Evolutionary conservation across 1,140 invertebrate species (phyloP).

Genomic region (Pachyrhynchus sulphureomaculatus): DNA sequence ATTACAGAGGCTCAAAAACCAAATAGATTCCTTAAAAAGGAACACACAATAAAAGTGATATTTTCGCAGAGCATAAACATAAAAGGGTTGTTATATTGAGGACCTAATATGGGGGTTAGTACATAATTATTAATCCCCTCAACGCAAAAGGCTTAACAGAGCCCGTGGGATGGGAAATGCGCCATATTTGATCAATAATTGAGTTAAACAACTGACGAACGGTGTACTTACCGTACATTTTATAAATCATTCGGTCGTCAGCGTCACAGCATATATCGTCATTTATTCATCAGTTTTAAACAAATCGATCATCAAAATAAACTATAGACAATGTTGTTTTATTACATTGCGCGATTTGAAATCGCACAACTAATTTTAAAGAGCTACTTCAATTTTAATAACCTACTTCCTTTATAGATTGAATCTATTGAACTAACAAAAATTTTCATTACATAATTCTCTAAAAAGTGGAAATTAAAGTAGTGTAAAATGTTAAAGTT

Average conservation of each 20-base stretch:
- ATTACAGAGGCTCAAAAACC: slow-evolving; percentile 34
- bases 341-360: no score
- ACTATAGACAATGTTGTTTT: no score
- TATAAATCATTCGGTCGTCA: slow-evolving; percentile 26
- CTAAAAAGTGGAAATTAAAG: no score
- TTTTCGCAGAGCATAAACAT: slow-evolving; percentile 48
- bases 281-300: no score
- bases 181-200: slow-evolving; percentile 55
- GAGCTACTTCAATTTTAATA: no score
- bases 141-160: slow-evolving; percentile 51
- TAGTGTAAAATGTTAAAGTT: no score
- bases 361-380: no score
- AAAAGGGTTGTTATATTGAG: slow-evolving; percentile 48
- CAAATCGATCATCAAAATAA: no score
- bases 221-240: slow-evolving; percentile 43
- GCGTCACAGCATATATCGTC: slow-evolving; percentile 33
- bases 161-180: slow-evolving; percentile 48
- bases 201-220: slow-evolving; percentile 52
- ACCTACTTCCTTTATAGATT: no score
- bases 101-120: slow-evolving; percentile 50
- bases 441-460: no score
- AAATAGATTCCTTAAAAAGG: slow-evolving; percentile 42
- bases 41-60: slow-evolving; percentile 46
- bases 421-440: no score
- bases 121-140: slow-evolving; percentile 51